These are phyloP conservation scores for Oriolus oriolus DNA, from an alignment of 2,113 vertebrate species.

Conservation along the genomic window DNA sequence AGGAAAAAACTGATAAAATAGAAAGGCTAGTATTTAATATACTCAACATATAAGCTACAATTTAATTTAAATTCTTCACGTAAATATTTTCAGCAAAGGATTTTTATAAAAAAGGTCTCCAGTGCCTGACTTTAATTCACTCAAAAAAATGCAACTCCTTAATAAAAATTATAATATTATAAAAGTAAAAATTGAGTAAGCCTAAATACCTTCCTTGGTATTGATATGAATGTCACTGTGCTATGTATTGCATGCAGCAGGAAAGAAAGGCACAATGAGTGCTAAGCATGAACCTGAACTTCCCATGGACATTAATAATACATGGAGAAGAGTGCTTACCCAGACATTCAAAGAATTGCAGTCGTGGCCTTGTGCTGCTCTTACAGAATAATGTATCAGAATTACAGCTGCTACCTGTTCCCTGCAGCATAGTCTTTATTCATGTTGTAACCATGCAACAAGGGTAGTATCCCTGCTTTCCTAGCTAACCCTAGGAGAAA, in stretches of 20 bases:
- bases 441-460: neutral
- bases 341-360: neutral
- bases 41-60: neutral
- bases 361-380: neutral
- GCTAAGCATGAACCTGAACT: neutral
- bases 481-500: neutral
- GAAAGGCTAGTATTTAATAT: neutral
- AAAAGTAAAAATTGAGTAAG: neutral
- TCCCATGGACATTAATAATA: neutral
- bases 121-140: neutral
- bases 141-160: neutral
- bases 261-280: neutral
- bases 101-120: neutral
- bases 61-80: neutral
- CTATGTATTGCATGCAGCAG: neutral
- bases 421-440: neutral
- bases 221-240: neutral
- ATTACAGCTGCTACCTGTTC: neutral
- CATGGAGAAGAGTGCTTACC: neutral
- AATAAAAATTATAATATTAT: neutral
- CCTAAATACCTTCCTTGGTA: neutral
- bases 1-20: neutral
- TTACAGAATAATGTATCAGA: neutral
- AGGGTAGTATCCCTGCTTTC: neutral
- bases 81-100: neutral